Conservation (phyloP, 1,140 invertebrate genomes). For the Brachionus calyciflorus region DNA sequence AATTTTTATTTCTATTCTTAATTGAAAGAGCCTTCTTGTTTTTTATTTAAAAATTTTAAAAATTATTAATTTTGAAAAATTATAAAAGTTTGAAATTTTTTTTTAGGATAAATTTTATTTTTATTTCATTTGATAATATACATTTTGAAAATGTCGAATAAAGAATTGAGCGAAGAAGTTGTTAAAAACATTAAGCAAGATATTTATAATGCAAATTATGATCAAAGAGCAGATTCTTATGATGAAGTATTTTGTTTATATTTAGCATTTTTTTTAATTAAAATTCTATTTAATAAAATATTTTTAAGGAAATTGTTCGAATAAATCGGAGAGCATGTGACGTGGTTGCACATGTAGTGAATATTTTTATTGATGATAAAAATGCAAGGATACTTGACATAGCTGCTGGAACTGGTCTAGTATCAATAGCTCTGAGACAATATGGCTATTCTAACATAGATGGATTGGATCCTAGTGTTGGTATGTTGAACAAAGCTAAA, state of each 20-base stretch:
- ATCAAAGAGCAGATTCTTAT: no score
- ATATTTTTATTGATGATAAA: slow-evolving; percentile 17
- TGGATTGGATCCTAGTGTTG: not conserved
- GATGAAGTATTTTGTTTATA: not conserved
- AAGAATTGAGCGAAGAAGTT: slow-evolving; percentile 35
- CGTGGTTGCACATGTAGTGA: not conserved
- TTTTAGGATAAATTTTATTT: no score
- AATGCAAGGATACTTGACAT: slow-evolving; percentile 10
- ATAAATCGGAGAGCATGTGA: slow-evolving; percentile 9
- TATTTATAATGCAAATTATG: not conserved
- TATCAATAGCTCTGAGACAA: not conserved
- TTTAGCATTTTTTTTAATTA: not conserved
- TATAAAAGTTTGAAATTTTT: no score
- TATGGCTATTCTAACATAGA: slow-evolving; percentile 12
- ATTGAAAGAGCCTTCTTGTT: no score
- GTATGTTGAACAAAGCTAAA: slow-evolving; percentile 30
- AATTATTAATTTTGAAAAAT: no score
- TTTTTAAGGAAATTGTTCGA: slow-evolving; percentile 2
- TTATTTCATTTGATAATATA: no score
- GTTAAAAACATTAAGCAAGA: not conserved
- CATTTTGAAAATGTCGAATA: no score
- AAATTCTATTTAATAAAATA: not conserved
- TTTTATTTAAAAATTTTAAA: no score
- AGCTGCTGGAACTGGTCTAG: slow-evolving; percentile 1
- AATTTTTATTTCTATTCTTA: no score